Evolutionary conservation across 2,113 vertebrate species (phyloP).

Genomic region (Syngnathus scovelli): DNA sequence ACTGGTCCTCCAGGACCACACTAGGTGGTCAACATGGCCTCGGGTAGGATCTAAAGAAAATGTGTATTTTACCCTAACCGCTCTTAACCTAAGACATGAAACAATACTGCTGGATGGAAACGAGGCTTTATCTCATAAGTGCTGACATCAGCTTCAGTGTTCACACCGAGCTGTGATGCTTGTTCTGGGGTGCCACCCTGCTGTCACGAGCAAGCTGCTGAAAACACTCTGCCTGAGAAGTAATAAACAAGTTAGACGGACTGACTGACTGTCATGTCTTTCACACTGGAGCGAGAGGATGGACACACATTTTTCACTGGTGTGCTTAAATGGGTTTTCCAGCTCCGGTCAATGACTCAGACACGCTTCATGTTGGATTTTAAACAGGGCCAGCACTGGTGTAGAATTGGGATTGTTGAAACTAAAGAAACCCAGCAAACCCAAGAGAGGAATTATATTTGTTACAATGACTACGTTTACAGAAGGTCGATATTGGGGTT

Average conservation of each 20-base stretch:
- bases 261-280: constrained; percentile 30
- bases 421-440: not conserved
- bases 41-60: too few species aligned
- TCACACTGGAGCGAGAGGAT: constrained; percentile 14
- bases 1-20: too few species aligned
- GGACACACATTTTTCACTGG: not conserved
- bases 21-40: too few species aligned
- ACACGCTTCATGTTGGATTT: not conserved
- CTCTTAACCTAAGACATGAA: not conserved
- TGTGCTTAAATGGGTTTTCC: constrained; percentile 11
- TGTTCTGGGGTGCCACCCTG: constrained; percentile 64
- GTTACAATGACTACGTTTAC: too few species aligned
- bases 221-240: constrained; percentile 22
- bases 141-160: constrained; percentile 69
- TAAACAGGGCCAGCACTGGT: not conserved
- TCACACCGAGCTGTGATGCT: constrained; percentile 64
- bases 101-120: constrained; percentile 25
- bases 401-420: not conserved
- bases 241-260: constrained; percentile 31
- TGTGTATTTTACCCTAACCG: too few species aligned
- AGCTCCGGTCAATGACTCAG: not conserved
- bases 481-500: too few species aligned
- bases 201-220: constrained; percentile 31
- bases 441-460: not conserved
- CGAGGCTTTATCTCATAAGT: constrained; percentile 38